Evolutionary conservation across 2,113 vertebrate species (phyloP).

Genomic region (Lagopus leucura): DNA sequence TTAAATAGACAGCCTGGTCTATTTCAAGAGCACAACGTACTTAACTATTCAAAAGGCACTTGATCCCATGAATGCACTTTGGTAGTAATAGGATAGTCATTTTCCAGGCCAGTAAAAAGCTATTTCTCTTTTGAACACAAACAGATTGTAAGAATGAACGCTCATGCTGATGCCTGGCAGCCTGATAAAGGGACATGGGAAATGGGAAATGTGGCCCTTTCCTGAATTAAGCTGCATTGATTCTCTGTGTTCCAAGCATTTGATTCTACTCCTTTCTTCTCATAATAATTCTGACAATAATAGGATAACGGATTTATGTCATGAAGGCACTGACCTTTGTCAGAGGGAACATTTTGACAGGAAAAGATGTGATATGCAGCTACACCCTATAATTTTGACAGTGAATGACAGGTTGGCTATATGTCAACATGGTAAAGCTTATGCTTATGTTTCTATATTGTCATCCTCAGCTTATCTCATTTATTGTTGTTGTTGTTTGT

Average conservation of each 20-base stretch:
- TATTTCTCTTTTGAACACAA: slow-evolving; percentile 55
- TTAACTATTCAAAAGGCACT: slow-evolving; percentile 59
- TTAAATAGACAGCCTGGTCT: not conserved
- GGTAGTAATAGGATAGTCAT: slow-evolving; percentile 40
- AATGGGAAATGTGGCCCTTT: slow-evolving; percentile 27
- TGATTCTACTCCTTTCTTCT: slow-evolving; percentile 49
- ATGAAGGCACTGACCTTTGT: slow-evolving; percentile 75
- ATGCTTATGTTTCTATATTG: slow-evolving; percentile 33
- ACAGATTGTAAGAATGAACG: slow-evolving; percentile 20
- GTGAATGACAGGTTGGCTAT: slow-evolving; percentile 64
- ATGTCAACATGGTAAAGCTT: not conserved
- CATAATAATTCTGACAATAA: slow-evolving; percentile 66
- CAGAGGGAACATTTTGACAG: slow-evolving; percentile 70
- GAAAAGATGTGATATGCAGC: not conserved
- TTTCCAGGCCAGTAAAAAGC: slow-evolving; percentile 62
- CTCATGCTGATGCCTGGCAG: not conserved
- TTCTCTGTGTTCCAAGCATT: slow-evolving; percentile 50
- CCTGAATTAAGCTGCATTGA: slow-evolving; percentile 17
- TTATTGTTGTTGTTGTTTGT: not conserved
- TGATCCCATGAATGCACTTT: slow-evolving; percentile 36
- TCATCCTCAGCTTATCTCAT: slow-evolving; percentile 69
- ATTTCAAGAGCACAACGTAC: slow-evolving; percentile 1
- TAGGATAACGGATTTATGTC: slow-evolving; percentile 73
- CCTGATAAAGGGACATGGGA: slow-evolving; percentile 26
- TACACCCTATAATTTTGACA: slow-evolving; percentile 53